Conservation (phyloP, 2,797 vertebrate genomes). For the Argya squamiceps region DNA sequence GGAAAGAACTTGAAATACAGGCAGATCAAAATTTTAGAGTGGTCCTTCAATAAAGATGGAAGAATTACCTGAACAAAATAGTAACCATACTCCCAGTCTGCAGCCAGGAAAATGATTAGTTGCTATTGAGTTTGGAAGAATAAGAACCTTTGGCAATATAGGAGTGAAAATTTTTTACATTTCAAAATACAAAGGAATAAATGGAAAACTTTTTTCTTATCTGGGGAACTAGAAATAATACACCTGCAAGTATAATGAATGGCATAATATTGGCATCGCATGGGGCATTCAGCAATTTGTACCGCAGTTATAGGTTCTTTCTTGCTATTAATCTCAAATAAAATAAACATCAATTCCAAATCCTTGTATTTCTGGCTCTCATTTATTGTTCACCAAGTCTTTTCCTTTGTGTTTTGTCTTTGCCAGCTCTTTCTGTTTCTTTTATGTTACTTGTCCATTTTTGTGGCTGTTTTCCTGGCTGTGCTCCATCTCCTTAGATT, state of each 20-base stretch:
- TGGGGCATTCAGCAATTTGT: slow-evolving; percentile 73
- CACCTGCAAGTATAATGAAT: slow-evolving; percentile 78
- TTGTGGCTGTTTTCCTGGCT: slow-evolving; percentile 38
- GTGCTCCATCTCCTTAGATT: slow-evolving; percentile 42
- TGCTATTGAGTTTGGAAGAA: slow-evolving; percentile 73
- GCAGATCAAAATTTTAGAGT: slow-evolving; percentile 48
- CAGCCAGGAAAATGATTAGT: slow-evolving; percentile 71
- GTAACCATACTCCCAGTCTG: slow-evolving; percentile 46
- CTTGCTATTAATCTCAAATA: slow-evolving; percentile 77
- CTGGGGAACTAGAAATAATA: slow-evolving; percentile 78
- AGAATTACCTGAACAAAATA: slow-evolving; percentile 39
- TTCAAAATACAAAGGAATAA: slow-evolving; percentile 76
- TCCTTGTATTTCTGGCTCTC: slow-evolving; percentile 62
- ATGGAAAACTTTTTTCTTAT: slow-evolving; percentile 70
- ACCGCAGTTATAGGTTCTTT: slow-evolving; percentile 61
- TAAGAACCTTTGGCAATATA: slow-evolving; percentile 60
- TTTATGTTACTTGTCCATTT: slow-evolving; percentile 35
- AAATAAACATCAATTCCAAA: slow-evolving; percentile 69
- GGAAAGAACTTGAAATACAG: slow-evolving; percentile 60
- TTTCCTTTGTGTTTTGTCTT: slow-evolving; percentile 48
- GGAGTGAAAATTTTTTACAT: slow-evolving; percentile 65
- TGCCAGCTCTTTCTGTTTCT: slow-evolving; percentile 61
- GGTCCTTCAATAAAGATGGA: slow-evolving; percentile 52
- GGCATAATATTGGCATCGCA: slow-evolving; percentile 72
- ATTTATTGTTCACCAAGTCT: slow-evolving; percentile 63